A percentile compares a stretch with the other conserved stretches of the same genome.
Conservation (phyloP, 2,113 vertebrate genomes). For the Seriola quinqueradiata region DNA sequence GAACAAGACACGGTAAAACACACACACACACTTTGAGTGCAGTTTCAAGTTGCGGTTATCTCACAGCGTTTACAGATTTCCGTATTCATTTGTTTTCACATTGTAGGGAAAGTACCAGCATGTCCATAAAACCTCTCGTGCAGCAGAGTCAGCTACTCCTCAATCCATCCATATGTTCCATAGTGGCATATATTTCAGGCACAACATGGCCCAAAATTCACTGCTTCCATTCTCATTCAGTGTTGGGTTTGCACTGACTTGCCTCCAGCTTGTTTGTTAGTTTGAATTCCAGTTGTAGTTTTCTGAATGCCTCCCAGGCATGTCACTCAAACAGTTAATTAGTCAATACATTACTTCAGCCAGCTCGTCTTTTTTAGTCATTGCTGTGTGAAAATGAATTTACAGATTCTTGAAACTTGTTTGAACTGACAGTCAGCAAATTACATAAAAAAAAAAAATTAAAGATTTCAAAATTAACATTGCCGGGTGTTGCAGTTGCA, state of each 20-base stretch:
- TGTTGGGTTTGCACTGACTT: neutral
- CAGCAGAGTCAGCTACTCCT: neutral
- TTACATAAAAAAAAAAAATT: neutral
- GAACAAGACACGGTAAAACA: conserved; percentile 91
- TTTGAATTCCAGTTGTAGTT: too few relatives aligned
- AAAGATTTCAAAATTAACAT: too few relatives aligned
- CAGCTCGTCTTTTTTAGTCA: neutral
- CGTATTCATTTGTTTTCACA: neutral
- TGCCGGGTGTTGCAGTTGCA: neutral
- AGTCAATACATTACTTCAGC: neutral
- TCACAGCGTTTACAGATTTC: neutral
- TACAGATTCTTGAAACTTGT: neutral
- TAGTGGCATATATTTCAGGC: neutral
- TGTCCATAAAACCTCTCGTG: neutral
- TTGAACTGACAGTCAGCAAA: neutral
- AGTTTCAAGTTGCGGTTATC: neutral
- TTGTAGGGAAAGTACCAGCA: neutral
- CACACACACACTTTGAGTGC: neutral
- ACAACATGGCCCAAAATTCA: neutral
- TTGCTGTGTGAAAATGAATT: neutral
- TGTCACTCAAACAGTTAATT: neutral
- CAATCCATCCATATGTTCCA: neutral
- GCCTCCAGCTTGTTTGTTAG: neutral
- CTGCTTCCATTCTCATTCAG: neutral
- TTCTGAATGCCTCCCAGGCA: too few relatives aligned